phyloP scores from a whole-genome alignment of 2,113 vertebrate species.

The Oncorhynchus tshawytscha region DNA sequence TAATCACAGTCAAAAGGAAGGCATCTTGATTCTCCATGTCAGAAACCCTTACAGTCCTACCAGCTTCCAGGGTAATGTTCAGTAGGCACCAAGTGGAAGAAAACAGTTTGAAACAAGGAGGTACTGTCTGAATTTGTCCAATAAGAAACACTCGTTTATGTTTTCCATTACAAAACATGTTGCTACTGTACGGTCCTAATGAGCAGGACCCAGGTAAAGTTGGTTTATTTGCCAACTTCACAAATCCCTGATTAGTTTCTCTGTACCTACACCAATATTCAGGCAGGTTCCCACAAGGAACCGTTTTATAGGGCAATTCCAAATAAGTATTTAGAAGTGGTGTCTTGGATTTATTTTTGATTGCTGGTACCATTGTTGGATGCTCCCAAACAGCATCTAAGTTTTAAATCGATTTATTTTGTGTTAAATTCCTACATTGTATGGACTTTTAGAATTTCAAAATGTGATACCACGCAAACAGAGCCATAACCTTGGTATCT shows the following conservation, averaged over 20 bases:
- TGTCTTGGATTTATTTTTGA: background rate
- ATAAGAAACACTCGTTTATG: too few relatives aligned
- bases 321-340: background rate
- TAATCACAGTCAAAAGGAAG: constrained; percentile 7
- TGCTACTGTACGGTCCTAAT: background rate
- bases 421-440: too few relatives aligned
- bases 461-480: too few relatives aligned
- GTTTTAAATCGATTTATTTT: background rate
- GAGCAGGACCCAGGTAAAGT: background rate
- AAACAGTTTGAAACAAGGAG: too few relatives aligned
- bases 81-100: too few relatives aligned
- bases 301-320: too few relatives aligned
- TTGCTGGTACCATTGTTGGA: background rate
- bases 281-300: background rate
- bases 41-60: background rate
- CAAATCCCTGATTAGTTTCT: constrained; percentile 19
- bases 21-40: constrained; percentile 3
- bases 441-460: too few relatives aligned
- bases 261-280: background rate
- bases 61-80: too few relatives aligned
- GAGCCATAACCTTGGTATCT: too few relatives aligned
- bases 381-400: background rate
- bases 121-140: too few relatives aligned
- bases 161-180: too few relatives aligned
- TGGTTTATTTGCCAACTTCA: background rate